These are phyloP conservation scores for Centropristis striata DNA, from an alignment of 2,113 vertebrate genomes.

Conservation along the genomic window DNA sequence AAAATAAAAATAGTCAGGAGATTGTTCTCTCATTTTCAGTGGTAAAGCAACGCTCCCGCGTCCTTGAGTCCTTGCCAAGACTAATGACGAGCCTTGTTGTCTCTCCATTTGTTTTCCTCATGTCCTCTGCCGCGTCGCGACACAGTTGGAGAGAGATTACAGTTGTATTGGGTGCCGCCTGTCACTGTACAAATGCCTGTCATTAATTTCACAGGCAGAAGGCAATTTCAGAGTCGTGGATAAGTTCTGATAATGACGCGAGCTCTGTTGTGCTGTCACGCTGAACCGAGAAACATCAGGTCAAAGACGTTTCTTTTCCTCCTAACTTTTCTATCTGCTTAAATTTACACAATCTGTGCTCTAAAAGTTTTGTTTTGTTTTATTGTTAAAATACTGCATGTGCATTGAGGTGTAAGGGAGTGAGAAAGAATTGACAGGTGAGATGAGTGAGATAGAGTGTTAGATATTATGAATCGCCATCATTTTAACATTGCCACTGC, in stretches of 20 bases:
- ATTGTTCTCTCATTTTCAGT: conserved; percentile 32
- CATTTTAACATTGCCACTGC: conserved; percentile 19
- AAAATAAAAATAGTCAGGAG: conserved; percentile 33
- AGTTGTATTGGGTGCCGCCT: conserved; percentile 73
- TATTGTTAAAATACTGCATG: neutral
- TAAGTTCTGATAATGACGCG: conserved; percentile 69
- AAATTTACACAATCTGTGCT: neutral
- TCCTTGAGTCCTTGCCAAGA: conserved; percentile 63
- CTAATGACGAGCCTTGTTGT: conserved; percentile 68
- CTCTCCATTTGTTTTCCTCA: conserved; percentile 69
- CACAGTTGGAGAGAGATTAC: conserved; percentile 77
- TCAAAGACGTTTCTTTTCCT: conserved; percentile 34
- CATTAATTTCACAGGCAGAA: conserved; percentile 78
- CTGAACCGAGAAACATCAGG: conserved; percentile 48
- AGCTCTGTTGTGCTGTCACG: conserved; percentile 52
- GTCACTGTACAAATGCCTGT: conserved; percentile 78
- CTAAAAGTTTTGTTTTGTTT: conserved; percentile 5
- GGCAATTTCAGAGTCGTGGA: conserved; percentile 76
- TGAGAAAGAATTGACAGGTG: conserved; percentile 8
- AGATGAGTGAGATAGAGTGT: conserved; percentile 17
- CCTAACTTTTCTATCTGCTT: neutral
- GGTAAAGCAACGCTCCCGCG: conserved; percentile 3
- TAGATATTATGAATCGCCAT: conserved; percentile 36
- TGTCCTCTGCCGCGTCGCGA: conserved; percentile 60
- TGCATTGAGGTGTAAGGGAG: neutral